A percentile compares a stretch with the other conserved stretches of the same genome.
Conservation (phyloP, 2,797 vertebrate genomes). For the Pipistrellus nathusii region DNA sequence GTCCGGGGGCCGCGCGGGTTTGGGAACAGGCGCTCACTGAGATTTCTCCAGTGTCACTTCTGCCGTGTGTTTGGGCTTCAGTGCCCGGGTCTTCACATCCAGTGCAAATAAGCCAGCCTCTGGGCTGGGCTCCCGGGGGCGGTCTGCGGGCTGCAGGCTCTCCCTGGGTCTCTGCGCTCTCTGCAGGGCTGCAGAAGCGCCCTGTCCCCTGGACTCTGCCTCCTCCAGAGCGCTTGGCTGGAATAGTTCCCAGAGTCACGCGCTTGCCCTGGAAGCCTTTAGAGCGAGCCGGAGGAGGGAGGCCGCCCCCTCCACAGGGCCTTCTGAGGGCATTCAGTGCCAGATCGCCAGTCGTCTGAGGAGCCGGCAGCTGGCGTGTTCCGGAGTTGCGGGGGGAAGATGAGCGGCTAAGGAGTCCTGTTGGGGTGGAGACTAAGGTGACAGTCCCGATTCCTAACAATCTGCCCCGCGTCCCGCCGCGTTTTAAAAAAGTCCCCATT, state of each 20-base stretch:
- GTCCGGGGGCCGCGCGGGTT: background rate
- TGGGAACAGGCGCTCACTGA: background rate
- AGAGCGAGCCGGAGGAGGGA: background rate
- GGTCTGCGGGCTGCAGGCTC: background rate
- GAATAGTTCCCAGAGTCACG: background rate
- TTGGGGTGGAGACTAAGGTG: background rate
- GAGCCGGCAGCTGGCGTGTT: background rate
- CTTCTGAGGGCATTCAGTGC: background rate
- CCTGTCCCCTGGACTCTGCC: constrained; percentile 6
- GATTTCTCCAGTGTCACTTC: background rate
- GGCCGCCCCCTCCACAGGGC: background rate
- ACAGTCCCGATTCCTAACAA: too few species aligned
- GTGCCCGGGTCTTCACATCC: background rate
- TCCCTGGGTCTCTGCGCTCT: background rate
- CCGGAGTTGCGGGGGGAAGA: background rate
- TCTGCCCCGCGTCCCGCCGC: too few species aligned
- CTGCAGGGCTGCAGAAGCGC: background rate
- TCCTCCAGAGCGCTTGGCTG: background rate
- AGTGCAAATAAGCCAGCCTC: background rate
- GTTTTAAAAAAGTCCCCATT: too few species aligned
- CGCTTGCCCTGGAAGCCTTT: background rate
- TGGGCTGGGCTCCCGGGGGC: background rate
- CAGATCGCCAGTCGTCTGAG: rapidly evolving
- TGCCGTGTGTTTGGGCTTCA: background rate
- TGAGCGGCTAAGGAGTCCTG: background rate